Percentiles rank a stretch among this genome's conserved stretches.
phyloP scores from a whole-genome alignment of 2,888 invertebrate species.

The Melieria picta region DNA sequence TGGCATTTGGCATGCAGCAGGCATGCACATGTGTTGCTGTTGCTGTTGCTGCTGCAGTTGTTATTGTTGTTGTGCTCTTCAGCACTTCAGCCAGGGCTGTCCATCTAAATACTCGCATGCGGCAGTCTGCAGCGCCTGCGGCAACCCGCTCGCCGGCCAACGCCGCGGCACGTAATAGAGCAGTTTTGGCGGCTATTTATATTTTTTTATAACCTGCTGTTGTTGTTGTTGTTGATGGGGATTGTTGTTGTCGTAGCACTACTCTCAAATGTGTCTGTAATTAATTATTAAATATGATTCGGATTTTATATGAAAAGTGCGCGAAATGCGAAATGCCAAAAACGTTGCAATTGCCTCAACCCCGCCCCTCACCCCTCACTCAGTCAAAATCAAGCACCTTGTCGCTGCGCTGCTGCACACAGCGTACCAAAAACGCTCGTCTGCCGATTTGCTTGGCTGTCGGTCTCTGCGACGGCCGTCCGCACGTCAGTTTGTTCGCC shows the following conservation, averaged over 20 bases:
- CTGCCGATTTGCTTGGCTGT: conserved; percentile 5
- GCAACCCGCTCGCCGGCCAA: too few relatives aligned
- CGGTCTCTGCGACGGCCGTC: conserved; percentile 17
- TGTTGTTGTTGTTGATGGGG: conserved; percentile 12
- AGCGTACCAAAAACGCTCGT: neutral
- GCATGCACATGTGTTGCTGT: too few relatives aligned
- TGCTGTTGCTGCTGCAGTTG: too few relatives aligned
- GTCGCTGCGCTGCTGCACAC: neutral
- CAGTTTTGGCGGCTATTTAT: neutral
- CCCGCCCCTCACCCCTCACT: neutral
- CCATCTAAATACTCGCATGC: too few relatives aligned
- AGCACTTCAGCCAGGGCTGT: too few relatives aligned
- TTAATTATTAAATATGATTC: conserved; percentile 46
- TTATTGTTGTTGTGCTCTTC: too few relatives aligned
- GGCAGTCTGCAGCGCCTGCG: too few relatives aligned
- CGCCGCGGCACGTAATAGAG: too few relatives aligned
- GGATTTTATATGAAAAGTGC: conserved; percentile 38
- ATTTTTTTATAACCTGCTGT: neutral
- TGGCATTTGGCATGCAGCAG: too few relatives aligned
- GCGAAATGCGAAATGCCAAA: neutral
- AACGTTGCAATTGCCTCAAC: neutral
- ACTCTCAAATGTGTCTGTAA: conserved; percentile 44
- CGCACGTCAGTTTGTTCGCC: conserved; percentile 16
- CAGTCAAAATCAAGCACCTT: too few relatives aligned
- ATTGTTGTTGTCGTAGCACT: conserved; percentile 24